Conservation (phyloP, 2,888 invertebrate genomes). For the Baccha elongata region DNA sequence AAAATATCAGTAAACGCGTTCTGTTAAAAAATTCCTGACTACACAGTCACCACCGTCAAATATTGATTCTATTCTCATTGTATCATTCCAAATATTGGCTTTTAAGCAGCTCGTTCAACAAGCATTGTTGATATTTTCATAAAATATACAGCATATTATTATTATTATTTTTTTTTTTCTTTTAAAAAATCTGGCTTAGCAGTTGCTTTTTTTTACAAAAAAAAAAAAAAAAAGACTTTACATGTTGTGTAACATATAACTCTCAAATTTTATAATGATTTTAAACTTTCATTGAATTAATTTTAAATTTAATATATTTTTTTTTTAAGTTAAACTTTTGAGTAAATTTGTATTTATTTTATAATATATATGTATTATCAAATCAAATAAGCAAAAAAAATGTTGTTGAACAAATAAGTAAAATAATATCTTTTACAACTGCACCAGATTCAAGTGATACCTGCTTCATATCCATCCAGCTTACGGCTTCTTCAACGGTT, state of each 20-base stretch:
- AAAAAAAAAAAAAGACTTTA: slow-evolving; percentile 9
- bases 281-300: too few relatives aligned
- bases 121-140: slow-evolving; percentile 63
- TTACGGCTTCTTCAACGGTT: slow-evolving; percentile 92
- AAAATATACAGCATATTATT: slow-evolving; percentile 47
- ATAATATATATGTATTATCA: too few relatives aligned
- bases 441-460: slow-evolving; percentile 79
- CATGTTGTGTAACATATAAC: not conserved
- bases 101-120: slow-evolving; percentile 71
- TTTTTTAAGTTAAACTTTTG: too few relatives aligned
- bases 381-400: slow-evolving; percentile 49
- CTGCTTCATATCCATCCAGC: slow-evolving; percentile 96
- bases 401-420: slow-evolving; percentile 51
- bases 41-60: slow-evolving; percentile 76
- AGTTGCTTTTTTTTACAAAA: slow-evolving; percentile 46
- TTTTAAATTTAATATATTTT: slow-evolving; percentile 2
- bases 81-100: slow-evolving; percentile 64
- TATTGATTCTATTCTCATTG: slow-evolving; percentile 68
- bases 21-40: slow-evolving; percentile 72
- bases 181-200: slow-evolving; percentile 68
- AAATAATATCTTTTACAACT: slow-evolving; percentile 73
- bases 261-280: not conserved
- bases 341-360: too few relatives aligned
- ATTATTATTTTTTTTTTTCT: slow-evolving; percentile 37
- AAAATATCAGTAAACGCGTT: slow-evolving; percentile 76